Percentiles rank a stretch among this genome's conserved stretches.
phyloP scores from a whole-genome alignment of 2,113 vertebrate genomes.

The Leuciscus idus region DNA sequence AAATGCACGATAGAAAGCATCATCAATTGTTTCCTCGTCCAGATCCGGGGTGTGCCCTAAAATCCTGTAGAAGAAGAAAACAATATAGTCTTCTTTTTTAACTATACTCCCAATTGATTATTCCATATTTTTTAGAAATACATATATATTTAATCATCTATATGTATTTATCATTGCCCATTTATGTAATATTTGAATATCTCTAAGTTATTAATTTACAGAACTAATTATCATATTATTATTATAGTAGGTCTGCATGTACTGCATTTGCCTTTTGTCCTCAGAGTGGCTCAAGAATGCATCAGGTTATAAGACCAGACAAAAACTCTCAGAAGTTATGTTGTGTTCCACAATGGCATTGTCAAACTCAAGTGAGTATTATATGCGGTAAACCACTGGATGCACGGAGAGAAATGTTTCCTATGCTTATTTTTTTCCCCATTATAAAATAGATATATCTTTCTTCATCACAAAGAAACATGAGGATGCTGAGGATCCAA shows the following conservation, averaged over 20 bases:
- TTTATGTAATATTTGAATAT: not conserved
- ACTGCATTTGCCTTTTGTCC: not conserved
- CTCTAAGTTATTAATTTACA: not conserved
- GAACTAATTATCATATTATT: not conserved
- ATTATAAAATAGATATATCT: not conserved
- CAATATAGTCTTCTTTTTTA: not conserved
- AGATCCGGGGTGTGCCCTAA: constrained; percentile 90
- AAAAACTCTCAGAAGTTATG: not conserved
- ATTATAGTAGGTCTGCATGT: not conserved
- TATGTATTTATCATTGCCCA: not conserved
- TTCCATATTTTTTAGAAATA: not conserved
- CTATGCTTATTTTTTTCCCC: not conserved
- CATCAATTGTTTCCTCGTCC: constrained; percentile 91
- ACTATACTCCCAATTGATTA: not conserved
- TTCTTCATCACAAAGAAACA: not conserved
- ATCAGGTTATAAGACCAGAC: not conserved
- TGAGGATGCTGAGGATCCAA: not conserved
- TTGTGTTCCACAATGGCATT: not conserved
- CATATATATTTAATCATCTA: not conserved
- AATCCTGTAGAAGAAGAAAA: constrained; percentile 79
- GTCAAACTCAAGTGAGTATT: not conserved
- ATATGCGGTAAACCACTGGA: not conserved
- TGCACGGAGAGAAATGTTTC: not conserved
- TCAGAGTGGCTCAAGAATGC: not conserved
- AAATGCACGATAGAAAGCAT: constrained; percentile 94